phyloP scores from a whole-genome alignment of 1,140 invertebrate genomes.

The Metaphire vulgaris region DNA sequence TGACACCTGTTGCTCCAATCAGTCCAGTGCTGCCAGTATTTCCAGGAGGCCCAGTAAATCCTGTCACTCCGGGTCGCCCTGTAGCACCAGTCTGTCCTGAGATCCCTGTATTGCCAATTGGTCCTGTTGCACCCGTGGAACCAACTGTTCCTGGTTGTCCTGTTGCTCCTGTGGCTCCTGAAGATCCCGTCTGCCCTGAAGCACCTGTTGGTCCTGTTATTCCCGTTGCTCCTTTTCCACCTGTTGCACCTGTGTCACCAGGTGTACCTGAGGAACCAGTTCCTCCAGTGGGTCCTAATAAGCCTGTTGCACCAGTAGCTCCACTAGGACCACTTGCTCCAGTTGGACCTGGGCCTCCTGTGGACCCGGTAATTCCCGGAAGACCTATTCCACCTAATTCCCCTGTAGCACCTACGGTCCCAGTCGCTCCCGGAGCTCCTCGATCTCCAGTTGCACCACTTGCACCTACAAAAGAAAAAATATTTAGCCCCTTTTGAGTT shows the following conservation, averaged over 20 bases:
- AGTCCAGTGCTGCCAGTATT: constrained; percentile 4
- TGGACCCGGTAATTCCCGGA: background rate
- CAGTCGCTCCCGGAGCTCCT: constrained; percentile 1
- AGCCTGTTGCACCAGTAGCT: background rate
- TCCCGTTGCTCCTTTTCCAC: background rate
- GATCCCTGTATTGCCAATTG: background rate
- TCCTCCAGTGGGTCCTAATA: background rate
- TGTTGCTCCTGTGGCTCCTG: constrained; percentile 1
- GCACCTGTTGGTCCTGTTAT: constrained; percentile 1
- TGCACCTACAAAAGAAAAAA: background rate
- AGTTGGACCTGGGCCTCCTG: background rate
- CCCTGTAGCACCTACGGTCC: constrained; percentile 6
- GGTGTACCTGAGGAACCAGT: constrained; percentile 1
- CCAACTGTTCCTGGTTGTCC: constrained; percentile 3
- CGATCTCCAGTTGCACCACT: constrained; percentile 7
- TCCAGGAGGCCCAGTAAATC: constrained; percentile 12
- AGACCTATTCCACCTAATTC: background rate
- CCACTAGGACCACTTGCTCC: background rate
- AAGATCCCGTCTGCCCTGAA: background rate
- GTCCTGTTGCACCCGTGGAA: background rate
- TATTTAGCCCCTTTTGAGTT: background rate
- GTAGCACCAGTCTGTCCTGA: background rate
- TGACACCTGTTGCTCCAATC: constrained; percentile 23
- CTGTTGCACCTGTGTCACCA: background rate
- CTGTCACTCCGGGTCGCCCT: no score